phyloP scores from a whole-genome alignment of 2,113 vertebrate genomes.

The Rhizomys pruinosus region DNA sequence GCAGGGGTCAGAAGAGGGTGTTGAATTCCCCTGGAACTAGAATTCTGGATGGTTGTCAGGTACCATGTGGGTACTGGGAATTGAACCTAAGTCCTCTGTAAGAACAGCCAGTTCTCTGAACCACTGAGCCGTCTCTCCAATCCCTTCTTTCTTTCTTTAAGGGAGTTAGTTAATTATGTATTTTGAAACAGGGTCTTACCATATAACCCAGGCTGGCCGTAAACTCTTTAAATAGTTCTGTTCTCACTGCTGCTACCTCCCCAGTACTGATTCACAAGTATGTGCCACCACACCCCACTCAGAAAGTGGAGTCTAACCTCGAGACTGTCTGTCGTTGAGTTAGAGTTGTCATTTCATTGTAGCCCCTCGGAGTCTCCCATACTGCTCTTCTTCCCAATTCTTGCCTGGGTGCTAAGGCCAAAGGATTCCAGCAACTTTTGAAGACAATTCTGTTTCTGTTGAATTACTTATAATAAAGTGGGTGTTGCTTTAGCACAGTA shows the following conservation, averaged over 20 bases:
- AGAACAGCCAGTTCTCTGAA: too few relatives aligned
- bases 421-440: not conserved
- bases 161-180: too few relatives aligned
- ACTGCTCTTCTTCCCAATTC: fast-evolving
- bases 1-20: too few relatives aligned
- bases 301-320: not conserved
- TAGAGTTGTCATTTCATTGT: not conserved
- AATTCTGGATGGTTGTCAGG: too few relatives aligned
- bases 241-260: not conserved
- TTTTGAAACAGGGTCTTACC: too few relatives aligned
- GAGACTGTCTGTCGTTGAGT: not conserved
- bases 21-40: too few relatives aligned
- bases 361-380: not conserved
- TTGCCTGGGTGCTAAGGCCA: not conserved
- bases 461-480: not conserved
- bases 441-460: not conserved
- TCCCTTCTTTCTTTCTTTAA: too few relatives aligned
- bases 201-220: too few relatives aligned
- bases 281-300: not conserved
- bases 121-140: too few relatives aligned
- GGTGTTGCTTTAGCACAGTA: fast-evolving
- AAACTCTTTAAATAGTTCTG: not conserved
- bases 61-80: too few relatives aligned
- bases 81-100: too few relatives aligned
- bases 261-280: not conserved